Conservation (phyloP, 2,888 invertebrate species). For the Eueremaeus valkanovi region DNA sequence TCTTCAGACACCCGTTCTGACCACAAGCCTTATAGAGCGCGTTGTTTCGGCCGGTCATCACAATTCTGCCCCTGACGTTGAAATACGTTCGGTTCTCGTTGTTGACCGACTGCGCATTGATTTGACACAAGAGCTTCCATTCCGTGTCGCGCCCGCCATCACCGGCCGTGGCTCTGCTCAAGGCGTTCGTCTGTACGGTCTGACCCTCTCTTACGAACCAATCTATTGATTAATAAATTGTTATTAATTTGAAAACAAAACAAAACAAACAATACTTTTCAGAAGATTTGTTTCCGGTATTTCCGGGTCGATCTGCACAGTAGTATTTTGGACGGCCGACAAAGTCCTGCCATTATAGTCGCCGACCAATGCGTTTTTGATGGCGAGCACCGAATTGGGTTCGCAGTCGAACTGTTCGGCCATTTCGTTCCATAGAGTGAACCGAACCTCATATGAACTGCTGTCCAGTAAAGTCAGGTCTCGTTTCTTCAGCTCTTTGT, state of each 20-base stretch:
- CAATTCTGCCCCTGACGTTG: neutral
- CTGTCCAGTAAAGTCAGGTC: constrained; percentile 83
- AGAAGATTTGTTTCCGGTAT: constrained; percentile 76
- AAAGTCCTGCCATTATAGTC: constrained; percentile 75
- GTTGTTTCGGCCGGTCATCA: neutral
- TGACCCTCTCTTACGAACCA: constrained; percentile 29
- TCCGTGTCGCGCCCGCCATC: neutral
- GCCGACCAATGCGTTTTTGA: constrained; percentile 75
- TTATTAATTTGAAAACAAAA: neutral
- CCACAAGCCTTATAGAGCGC: constrained; percentile 67
- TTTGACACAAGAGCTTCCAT: constrained; percentile 9
- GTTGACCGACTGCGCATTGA: neutral
- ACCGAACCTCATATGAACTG: constrained; percentile 66
- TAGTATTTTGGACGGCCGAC: constrained; percentile 51
- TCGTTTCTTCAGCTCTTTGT: constrained; percentile 80
- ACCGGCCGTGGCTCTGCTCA: constrained; percentile 18
- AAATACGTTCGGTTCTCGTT: neutral
- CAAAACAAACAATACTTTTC: constrained; percentile 55
- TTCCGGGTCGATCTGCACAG: constrained; percentile 78
- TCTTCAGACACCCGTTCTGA: constrained; percentile 85
- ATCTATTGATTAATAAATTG: neutral
- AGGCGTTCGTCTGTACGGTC: neutral
- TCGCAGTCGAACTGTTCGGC: constrained; percentile 77
- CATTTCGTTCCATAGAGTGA: constrained; percentile 84
- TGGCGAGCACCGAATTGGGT: constrained; percentile 73